Conservation (phyloP, 1,140 invertebrate genomes). For the Nasonia vitripennis region DNA sequence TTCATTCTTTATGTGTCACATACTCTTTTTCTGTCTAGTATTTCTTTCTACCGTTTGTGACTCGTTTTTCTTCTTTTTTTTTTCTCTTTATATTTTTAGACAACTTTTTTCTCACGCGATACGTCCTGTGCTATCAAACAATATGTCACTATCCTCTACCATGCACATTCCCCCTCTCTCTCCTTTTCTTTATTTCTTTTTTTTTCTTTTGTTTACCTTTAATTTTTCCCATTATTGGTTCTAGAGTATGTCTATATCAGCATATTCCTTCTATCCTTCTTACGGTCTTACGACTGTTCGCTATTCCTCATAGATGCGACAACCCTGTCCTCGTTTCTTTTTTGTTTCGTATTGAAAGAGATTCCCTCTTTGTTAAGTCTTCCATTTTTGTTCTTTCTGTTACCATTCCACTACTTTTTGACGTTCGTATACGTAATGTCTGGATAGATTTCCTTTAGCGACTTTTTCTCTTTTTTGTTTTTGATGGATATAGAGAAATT, state of each 20-base stretch:
- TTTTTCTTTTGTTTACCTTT: constrained; percentile 31
- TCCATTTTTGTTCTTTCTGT: constrained; percentile 3
- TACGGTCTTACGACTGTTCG: constrained; percentile 41
- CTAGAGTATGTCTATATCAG: constrained; percentile 37
- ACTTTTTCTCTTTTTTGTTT: neutral
- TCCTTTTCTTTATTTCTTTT: constrained; percentile 22
- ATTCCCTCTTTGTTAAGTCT: constrained; percentile 8
- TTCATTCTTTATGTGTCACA: constrained; percentile 2
- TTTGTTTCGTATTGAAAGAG: constrained; percentile 18
- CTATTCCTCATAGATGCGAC: neutral
- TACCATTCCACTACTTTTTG: constrained; percentile 12
- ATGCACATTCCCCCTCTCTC: neutral
- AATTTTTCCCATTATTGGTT: constrained; percentile 15
- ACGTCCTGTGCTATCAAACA: constrained; percentile 38
- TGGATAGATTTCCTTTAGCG: neutral
- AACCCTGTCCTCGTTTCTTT: constrained; percentile 18
- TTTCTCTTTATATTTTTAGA: constrained; percentile 56
- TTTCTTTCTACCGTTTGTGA: constrained; percentile 4
- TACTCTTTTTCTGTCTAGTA: neutral
- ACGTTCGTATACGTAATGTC: constrained; percentile 24
- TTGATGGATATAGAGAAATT: neutral
- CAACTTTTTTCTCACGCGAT: constrained; percentile 49
- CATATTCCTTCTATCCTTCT: constrained; percentile 49
- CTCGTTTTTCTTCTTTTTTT: constrained; percentile 35
- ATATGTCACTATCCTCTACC: neutral